Percentiles rank a stretch among this genome's conserved stretches.
phyloP scores from a whole-genome alignment of 2,797 vertebrate species.

The Falco columbarius region DNA sequence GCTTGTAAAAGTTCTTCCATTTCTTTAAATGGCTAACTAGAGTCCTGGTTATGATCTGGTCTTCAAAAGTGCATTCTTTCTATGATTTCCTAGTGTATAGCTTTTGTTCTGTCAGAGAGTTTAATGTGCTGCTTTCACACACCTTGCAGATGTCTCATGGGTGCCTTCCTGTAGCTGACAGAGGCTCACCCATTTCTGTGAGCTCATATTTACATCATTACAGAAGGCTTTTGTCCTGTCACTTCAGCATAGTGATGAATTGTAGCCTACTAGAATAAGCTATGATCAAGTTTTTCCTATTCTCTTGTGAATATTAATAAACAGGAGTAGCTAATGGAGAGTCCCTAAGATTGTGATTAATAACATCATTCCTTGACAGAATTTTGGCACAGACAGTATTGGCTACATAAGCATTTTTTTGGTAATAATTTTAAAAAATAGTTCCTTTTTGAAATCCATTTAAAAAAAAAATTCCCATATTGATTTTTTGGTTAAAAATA shows the following conservation, averaged over 20 bases:
- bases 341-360: background rate
- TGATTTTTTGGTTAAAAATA: background rate
- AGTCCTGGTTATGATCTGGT: background rate
- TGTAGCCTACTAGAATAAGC: background rate
- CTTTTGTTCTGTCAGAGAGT: background rate
- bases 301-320: background rate
- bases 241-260: background rate
- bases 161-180: background rate
- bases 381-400: background rate
- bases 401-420: background rate
- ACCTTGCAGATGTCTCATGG: background rate
- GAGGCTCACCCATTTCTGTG: background rate
- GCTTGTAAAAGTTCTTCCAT: background rate
- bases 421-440: background rate
- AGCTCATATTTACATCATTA: background rate
- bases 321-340: background rate
- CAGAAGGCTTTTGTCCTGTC: background rate
- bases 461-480: background rate
- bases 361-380: background rate
- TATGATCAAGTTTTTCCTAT: background rate
- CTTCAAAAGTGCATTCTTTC: background rate
- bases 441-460: background rate
- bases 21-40: background rate
- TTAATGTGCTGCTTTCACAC: background rate
- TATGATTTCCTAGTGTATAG: background rate